These are phyloP conservation scores for Panulirus ornatus DNA, from an alignment of 1,140 invertebrate genomes.

Conservation along the genomic window DNA sequence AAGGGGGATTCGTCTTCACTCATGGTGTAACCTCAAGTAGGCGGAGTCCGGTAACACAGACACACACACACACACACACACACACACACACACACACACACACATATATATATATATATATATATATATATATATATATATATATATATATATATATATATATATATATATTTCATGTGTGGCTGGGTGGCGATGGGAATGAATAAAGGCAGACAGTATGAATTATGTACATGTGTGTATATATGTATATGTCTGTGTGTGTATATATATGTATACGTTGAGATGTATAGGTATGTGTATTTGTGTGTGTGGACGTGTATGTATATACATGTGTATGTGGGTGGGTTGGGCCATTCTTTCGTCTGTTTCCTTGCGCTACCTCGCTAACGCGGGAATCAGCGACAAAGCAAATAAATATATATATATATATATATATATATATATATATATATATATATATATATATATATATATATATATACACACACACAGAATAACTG, in stretches of 20 bases:
- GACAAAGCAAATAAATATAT: too few species aligned
- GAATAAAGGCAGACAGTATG: too few species aligned
- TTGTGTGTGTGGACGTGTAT: too few species aligned
- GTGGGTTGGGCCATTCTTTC: not conserved
- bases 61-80: not conserved
- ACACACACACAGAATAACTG: not conserved
- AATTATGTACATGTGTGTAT: not conserved
- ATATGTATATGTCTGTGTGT: constrained; percentile 3
- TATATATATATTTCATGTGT: too few species aligned
- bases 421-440: constrained; percentile 4
- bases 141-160: constrained; percentile 17
- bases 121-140: not conserved
- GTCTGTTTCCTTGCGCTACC: not conserved
- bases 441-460: constrained; percentile 20
- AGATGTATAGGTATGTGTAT: too few species aligned
- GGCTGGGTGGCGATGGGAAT: too few species aligned
- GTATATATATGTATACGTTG: not conserved
- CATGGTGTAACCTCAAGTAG: too few species aligned
- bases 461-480: constrained; percentile 24
- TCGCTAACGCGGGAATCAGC: too few species aligned
- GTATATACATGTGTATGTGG: too few species aligned
- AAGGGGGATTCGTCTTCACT: too few species aligned
- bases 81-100: not conserved
- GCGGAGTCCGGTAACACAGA: too few species aligned
- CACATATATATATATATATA: not conserved